Evolutionary conservation across 2,797 vertebrate species (phyloP), one percentile per base, ranked within the genome.

Genomic region (Tinamus major): DNA sequence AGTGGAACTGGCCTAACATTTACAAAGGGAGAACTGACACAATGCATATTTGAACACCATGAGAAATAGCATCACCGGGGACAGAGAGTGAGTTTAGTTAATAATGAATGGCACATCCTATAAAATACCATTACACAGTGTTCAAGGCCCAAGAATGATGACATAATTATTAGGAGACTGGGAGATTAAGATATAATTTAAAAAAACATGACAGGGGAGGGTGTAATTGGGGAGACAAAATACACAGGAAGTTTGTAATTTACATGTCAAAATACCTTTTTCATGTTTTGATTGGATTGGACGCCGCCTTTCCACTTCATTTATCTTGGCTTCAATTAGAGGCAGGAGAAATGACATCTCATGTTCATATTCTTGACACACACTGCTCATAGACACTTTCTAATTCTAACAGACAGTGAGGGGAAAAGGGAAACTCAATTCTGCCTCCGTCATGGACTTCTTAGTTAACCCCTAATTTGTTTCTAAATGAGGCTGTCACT

Each of bases 181-280:
- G 97, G 97, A 97, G 98, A 98, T 98, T 98, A 98, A 98, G 98
- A 98, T 98, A 97, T 98, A 97, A 98, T 98, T 98, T 98, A 64
- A 97, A 97, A 97, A 98, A 98, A 98, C 97, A 98, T 98, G 98
- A 98, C 97, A 98, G 97, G 95, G 96, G 98, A 98, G 97, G 97
- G 97, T 98, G 97, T 98, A 98, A 98, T 98, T 98, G 97, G 97
- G 96, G 96, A 98, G 98, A 97, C 97, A 98, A 98, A 98, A 98
- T 97, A 98, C 97, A 97, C 97, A 98, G 97, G 97, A 98, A 98
- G 97, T 98, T 98, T 97, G 97, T 97, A 98, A 98, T 98, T 98
- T 98, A 98, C 97, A 97, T 98, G 98, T 98, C 98, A 98, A 98
- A 98, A 98, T 97, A 98, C 97, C 97, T 98, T 98, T 98, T 97